phyloP scores from a whole-genome alignment of 2,797 vertebrate genomes.

The Sebastes minor region DNA sequence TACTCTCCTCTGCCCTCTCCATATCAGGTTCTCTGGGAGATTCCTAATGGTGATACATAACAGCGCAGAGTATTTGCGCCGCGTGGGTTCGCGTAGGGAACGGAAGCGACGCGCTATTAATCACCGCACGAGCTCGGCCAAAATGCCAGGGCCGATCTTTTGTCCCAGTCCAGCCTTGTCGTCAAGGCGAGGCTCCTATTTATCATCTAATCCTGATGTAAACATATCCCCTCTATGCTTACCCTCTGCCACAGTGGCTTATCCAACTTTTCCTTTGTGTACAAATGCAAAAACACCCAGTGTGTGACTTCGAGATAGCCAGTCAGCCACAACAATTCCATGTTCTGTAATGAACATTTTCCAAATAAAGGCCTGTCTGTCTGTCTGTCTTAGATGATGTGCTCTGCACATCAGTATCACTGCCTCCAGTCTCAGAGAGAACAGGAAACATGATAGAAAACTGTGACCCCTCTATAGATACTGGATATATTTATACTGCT shows the following conservation, averaged over 20 bases:
- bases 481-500: constrained; percentile 5
- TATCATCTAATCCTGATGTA: constrained; percentile 18
- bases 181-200: not conserved
- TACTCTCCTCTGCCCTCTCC: too few relatives aligned
- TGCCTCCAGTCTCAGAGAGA: constrained; percentile 22
- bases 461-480: constrained; percentile 16
- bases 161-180: too few relatives aligned
- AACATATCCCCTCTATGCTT: constrained; percentile 23
- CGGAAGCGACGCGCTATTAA: too few relatives aligned
- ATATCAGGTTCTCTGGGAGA: too few relatives aligned
- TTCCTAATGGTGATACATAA: too few relatives aligned
- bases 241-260: not conserved
- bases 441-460: constrained; percentile 10
- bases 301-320: not conserved
- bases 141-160: too few relatives aligned
- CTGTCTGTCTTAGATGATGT: constrained; percentile 6
- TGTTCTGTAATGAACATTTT: constrained; percentile 6
- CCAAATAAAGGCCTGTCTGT: constrained; percentile 5
- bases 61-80: too few relatives aligned
- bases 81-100: too few relatives aligned
- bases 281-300: constrained; percentile 4
- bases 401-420: constrained; percentile 28
- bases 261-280: constrained; percentile 13
- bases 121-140: too few relatives aligned
- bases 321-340: not conserved